Evolutionary conservation across 2,888 invertebrate genomes (phyloP).

Genomic region (Julus scandinavius): DNA sequence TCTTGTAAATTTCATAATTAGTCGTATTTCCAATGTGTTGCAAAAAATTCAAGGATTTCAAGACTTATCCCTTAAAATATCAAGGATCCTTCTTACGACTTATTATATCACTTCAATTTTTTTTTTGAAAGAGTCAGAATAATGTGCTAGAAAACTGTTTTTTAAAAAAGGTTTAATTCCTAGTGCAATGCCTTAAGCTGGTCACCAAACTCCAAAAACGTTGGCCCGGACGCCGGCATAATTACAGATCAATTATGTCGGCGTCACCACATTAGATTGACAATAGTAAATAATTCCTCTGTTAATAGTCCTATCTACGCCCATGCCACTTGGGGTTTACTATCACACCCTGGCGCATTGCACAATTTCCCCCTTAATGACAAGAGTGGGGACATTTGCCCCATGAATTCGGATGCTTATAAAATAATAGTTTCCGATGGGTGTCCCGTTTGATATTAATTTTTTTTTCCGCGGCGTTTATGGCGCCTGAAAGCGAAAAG

Average conservation of each 20-base stretch:
- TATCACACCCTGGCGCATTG: too few species aligned
- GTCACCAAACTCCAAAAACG: background rate
- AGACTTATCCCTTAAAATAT: too few species aligned
- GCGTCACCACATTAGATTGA: background rate
- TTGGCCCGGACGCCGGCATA: background rate
- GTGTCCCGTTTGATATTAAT: background rate
- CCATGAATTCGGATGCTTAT: background rate
- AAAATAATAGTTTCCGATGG: background rate
- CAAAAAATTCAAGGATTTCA: too few species aligned
- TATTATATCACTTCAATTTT: too few species aligned
- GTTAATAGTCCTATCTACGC: background rate
- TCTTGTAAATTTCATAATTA: too few species aligned
- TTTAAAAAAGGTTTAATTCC: too few species aligned
- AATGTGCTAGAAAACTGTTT: too few species aligned
- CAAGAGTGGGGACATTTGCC: slow-evolving; percentile 22
- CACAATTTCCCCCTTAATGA: background rate
- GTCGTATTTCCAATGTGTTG: too few species aligned
- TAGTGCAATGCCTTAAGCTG: background rate
- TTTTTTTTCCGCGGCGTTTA: background rate
- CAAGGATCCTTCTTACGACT: too few species aligned
- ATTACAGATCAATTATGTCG: background rate
- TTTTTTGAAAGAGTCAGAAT: too few species aligned
- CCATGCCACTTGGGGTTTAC: background rate
- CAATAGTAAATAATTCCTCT: background rate
- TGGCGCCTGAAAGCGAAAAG: background rate